Percentiles rank a stretch among this genome's conserved stretches.
Conservation (phyloP, 2,888 invertebrate genomes). For the Brassicogethes aeneus region DNA sequence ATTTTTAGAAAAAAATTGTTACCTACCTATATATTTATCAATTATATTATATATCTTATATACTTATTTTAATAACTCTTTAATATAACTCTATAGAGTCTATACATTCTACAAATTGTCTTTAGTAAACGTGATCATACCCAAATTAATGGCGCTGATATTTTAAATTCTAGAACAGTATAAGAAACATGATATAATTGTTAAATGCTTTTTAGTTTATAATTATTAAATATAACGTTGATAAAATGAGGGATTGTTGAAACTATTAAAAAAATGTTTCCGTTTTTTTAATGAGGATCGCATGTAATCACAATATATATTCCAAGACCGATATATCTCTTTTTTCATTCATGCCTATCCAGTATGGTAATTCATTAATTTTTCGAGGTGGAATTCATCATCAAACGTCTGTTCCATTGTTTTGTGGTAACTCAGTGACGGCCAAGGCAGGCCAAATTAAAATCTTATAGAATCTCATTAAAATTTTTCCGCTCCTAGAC, state of each 20-base stretch:
- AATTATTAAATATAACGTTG: background rate
- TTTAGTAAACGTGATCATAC: too few species aligned
- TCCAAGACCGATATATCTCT: background rate
- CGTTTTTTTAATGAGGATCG: constrained; percentile 1
- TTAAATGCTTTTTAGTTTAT: constrained; percentile 1
- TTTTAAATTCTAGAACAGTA: background rate
- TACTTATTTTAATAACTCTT: too few species aligned
- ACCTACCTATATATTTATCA: too few species aligned
- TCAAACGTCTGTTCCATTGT: constrained; percentile 15
- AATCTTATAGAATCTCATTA: constrained; percentile 34
- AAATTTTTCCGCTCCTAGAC: constrained; percentile 28
- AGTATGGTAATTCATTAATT: constrained; percentile 1
- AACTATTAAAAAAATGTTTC: constrained; percentile 1
- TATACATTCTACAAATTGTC: too few species aligned
- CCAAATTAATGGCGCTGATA: background rate
- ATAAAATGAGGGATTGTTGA: background rate
- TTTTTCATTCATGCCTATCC: constrained; percentile 1
- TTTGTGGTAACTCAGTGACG: constrained; percentile 22
- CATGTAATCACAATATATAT: constrained; percentile 1
- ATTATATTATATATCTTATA: too few species aligned
- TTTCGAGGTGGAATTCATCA: constrained; percentile 2
- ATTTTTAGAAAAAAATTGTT: too few species aligned
- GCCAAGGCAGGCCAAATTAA: constrained; percentile 24
- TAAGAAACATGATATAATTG: background rate
- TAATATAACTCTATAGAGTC: too few species aligned